phyloP scores from a whole-genome alignment of 2,797 vertebrate species.

The Momotus momota region DNA sequence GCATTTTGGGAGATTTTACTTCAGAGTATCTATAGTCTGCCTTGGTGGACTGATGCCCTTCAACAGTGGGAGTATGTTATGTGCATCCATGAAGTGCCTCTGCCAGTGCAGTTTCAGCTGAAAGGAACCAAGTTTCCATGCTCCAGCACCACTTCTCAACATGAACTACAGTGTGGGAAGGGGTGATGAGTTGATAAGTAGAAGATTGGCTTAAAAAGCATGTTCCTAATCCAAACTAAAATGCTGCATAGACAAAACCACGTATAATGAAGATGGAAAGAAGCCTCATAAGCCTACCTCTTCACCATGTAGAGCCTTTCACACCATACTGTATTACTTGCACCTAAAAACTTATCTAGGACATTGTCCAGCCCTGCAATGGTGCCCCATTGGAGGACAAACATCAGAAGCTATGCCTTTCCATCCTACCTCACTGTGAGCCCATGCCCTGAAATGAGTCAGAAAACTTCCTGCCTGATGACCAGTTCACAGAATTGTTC shows the following conservation, averaged over 20 bases:
- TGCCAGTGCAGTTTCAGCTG: background rate
- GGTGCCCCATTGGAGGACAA: background rate
- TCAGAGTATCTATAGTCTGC: background rate
- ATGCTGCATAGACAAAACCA: background rate
- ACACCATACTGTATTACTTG: background rate
- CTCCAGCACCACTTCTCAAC: background rate
- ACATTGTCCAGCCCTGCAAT: background rate
- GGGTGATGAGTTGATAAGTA: fast-evolving
- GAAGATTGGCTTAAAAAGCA: background rate
- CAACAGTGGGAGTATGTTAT: background rate
- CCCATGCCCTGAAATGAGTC: background rate
- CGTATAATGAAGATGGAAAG: background rate
- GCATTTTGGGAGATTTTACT: background rate
- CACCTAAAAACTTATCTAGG: background rate
- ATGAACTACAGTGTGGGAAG: background rate
- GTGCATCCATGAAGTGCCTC: background rate
- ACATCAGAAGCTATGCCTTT: background rate
- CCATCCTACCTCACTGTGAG: background rate
- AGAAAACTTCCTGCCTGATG: background rate
- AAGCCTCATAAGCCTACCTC: background rate
- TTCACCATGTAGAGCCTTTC: background rate
- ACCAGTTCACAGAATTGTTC: background rate
- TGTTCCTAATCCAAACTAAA: background rate
- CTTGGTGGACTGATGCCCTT: background rate
- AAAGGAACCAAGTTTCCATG: background rate